Evolutionary conservation across 2,797 vertebrate genomes (phyloP).

Genomic region (Poeciliopsis gracilis): DNA sequence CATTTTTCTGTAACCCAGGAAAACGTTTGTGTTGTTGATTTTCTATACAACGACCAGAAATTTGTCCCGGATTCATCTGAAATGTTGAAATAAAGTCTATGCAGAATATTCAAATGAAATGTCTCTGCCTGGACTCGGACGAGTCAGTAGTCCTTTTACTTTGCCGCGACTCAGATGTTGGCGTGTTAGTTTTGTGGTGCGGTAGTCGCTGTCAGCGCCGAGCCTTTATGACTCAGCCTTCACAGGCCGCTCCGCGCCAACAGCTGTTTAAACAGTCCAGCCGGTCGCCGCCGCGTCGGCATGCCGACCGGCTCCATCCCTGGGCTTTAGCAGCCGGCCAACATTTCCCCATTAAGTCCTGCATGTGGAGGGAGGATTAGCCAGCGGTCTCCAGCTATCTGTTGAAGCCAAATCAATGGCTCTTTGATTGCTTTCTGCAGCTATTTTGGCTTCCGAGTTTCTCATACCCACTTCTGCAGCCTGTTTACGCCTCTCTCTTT

Average conservation of each 20-base stretch:
- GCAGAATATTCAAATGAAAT: slow-evolving; percentile 12
- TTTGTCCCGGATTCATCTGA: neutral
- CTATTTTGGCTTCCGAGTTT: slow-evolving; percentile 26
- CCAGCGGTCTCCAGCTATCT: slow-evolving; percentile 14
- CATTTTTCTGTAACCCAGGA: neutral
- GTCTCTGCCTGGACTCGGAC: slow-evolving; percentile 4
- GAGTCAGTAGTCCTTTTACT: slow-evolving; percentile 36
- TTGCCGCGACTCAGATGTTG: slow-evolving; percentile 14
- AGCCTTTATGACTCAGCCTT: slow-evolving; percentile 55
- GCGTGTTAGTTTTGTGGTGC: slow-evolving; percentile 34
- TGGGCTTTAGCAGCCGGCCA: slow-evolving; percentile 37
- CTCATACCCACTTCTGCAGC: neutral
- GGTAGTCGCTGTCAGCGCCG: slow-evolving; percentile 19
- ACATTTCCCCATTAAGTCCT: slow-evolving; percentile 54
- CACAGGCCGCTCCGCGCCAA: slow-evolving; percentile 24
- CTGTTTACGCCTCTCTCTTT: neutral
- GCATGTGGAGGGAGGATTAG: slow-evolving; percentile 49
- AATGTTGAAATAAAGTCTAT: slow-evolving; percentile 6
- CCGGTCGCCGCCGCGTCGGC: slow-evolving; percentile 22
- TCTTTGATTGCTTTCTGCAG: slow-evolving; percentile 33
- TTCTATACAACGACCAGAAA: neutral
- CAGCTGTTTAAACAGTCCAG: slow-evolving; percentile 53
- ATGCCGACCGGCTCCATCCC: slow-evolving; percentile 21
- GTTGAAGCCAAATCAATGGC: neutral
- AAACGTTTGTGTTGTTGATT: neutral